Evolutionary conservation across 2,113 vertebrate genomes (phyloP).

Genomic region (Myiozetetes cayanensis): DNA sequence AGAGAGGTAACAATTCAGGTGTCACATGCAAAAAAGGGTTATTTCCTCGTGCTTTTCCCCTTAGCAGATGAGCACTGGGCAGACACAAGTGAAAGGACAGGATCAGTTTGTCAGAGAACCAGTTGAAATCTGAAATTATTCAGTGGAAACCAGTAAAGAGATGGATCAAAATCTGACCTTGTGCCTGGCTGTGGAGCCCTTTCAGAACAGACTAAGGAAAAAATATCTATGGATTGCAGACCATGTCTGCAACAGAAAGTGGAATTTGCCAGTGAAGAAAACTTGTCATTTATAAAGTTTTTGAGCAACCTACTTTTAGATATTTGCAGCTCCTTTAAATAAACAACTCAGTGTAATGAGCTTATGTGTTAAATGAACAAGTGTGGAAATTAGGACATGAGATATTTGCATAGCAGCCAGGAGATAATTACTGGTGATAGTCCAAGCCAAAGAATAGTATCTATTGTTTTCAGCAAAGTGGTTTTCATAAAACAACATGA

Average conservation of each 20-base stretch:
- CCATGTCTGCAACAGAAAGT: background rate
- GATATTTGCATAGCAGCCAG: constrained; percentile 38
- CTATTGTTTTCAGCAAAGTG: constrained; percentile 41
- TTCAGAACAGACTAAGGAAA: background rate
- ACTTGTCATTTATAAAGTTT: background rate
- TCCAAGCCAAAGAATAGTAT: constrained; percentile 26
- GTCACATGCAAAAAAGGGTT: background rate
- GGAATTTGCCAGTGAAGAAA: background rate
- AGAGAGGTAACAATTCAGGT: background rate
- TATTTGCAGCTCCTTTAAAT: background rate
- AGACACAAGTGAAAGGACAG: background rate
- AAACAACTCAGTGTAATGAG: constrained; percentile 13
- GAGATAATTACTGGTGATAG: constrained; percentile 34
- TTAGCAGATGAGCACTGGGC: background rate
- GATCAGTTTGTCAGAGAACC: background rate
- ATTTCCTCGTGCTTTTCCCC: background rate
- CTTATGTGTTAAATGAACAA: constrained; percentile 27
- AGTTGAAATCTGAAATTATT: constrained; percentile 13
- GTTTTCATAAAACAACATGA: constrained; percentile 11
- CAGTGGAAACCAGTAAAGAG: background rate
- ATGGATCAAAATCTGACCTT: constrained; percentile 8
- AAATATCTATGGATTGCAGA: background rate
- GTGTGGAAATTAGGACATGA: constrained; percentile 38
- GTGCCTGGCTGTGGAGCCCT: background rate
- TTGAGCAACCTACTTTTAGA: background rate